Conservation (phyloP, 2,888 invertebrate genomes). For the Ommatoiulus sabulosus region DNA sequence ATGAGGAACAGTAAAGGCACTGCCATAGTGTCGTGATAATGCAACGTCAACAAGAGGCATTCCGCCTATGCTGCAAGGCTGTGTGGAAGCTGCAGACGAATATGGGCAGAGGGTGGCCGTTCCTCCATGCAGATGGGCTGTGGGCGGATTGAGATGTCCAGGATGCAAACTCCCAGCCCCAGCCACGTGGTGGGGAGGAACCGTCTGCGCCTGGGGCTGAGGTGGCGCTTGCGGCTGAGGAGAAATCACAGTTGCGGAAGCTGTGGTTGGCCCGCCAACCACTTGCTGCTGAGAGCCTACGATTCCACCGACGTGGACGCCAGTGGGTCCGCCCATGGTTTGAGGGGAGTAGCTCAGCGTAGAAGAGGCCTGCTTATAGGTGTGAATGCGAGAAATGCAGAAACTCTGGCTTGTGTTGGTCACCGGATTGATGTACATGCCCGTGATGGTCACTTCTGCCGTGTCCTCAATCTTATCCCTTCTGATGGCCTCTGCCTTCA, state of each 20-base stretch:
- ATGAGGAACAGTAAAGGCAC: conserved; percentile 60
- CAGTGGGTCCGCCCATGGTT: conserved; percentile 35
- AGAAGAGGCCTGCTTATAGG: conserved; percentile 59
- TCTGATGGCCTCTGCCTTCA: conserved; percentile 55
- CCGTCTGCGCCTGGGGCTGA: conserved; percentile 21
- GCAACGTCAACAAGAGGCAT: conserved; percentile 60
- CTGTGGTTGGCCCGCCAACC: conserved; percentile 34
- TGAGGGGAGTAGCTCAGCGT: conserved; percentile 50
- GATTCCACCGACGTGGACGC: conserved; percentile 38
- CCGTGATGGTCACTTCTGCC: conserved; percentile 60
- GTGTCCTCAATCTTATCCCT: conserved; percentile 59
- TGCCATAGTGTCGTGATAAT: conserved; percentile 59
- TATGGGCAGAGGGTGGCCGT: conserved; percentile 57
- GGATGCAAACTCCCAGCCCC: conserved; percentile 56
- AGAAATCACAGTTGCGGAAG: conserved; percentile 51
- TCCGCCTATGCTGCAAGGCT: conserved; percentile 45
- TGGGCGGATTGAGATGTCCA: conserved; percentile 49
- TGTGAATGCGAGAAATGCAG: conserved; percentile 60
- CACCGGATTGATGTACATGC: conserved; percentile 60
- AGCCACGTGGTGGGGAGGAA: conserved; percentile 13
- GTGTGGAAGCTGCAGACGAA: conserved; percentile 39
- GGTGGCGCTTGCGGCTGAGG: conserved; percentile 56
- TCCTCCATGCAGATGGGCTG: conserved; percentile 57
- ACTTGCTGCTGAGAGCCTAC: not conserved
- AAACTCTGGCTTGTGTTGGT: conserved; percentile 60